Conservation (phyloP, 1,140 invertebrate genomes). For the Cheumatopsyche charites region DNA sequence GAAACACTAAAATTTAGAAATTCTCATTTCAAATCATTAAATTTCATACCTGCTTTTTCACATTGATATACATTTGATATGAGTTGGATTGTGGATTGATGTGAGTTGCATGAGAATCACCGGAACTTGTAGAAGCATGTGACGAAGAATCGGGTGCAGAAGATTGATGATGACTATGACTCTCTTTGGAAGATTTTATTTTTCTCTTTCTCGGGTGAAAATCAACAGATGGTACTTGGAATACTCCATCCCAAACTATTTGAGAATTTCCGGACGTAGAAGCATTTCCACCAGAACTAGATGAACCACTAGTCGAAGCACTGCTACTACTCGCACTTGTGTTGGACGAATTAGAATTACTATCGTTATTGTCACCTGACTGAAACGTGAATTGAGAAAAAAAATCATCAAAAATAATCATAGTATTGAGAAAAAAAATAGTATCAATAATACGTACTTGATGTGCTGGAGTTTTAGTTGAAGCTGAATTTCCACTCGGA, state of each 20-base stretch:
- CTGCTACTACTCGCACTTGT: conserved; percentile 25
- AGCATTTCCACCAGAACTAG: conserved; percentile 37
- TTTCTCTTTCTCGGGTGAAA: conserved; percentile 91
- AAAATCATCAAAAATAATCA: neutral
- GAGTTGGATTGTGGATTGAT: conserved; percentile 85
- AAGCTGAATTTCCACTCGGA: conserved; percentile 35
- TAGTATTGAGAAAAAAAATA: neutral
- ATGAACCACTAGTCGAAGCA: conserved; percentile 25
- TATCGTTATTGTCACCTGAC: conserved; percentile 12
- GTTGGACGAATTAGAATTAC: conserved; percentile 10
- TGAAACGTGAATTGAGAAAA: conserved; percentile 10
- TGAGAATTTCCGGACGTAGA: conserved; percentile 25
- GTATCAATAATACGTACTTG: conserved; percentile 29
- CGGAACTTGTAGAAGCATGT: conserved; percentile 37
- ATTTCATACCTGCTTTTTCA: conserved; percentile 89
- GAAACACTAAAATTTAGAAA: too few relatives aligned
- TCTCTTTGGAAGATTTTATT: conserved; percentile 78
- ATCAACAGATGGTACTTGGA: conserved; percentile 63
- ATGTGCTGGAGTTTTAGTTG: conserved; percentile 37
- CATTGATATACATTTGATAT: conserved; percentile 91
- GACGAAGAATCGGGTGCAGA: conserved; percentile 51
- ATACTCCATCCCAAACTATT: conserved; percentile 32
- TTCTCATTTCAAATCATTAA: too few relatives aligned
- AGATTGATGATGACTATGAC: conserved; percentile 52
- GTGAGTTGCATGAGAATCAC: conserved; percentile 61